Evolutionary conservation across 2,888 invertebrate genomes (phyloP).

Genomic region (Dryadula phaetusa): DNA sequence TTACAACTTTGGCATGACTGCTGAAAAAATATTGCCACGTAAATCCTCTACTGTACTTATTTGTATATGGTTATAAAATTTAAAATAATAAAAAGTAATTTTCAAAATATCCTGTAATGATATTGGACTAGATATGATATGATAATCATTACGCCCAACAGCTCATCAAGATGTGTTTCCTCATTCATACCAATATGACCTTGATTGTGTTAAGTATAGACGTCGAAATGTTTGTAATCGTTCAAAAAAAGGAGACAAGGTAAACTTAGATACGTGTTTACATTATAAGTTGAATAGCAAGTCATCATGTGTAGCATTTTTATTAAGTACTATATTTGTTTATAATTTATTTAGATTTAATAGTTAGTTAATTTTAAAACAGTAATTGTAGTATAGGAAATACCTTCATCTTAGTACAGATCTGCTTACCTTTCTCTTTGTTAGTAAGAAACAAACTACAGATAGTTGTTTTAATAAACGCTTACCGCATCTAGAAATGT

Average conservation of each 20-base stretch:
- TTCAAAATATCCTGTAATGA: neutral
- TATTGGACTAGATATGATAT: neutral
- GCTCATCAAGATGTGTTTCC: constrained; percentile 79
- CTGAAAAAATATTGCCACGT: constrained; percentile 64
- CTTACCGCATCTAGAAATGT: neutral
- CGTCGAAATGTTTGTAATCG: constrained; percentile 68
- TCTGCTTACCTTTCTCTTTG: neutral
- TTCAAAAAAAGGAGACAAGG: constrained; percentile 49
- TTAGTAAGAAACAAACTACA: neutral
- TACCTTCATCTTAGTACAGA: no score
- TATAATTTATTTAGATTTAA: neutral
- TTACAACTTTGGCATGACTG: constrained; percentile 68
- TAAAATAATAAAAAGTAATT: no score
- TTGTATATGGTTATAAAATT: neutral
- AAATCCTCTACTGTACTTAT: constrained; percentile 26
- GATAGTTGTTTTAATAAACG: no score
- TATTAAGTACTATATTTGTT: neutral
- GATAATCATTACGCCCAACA: constrained; percentile 46
- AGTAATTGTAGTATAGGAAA: no score
- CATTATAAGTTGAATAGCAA: neutral
- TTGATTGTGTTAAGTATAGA: constrained; percentile 78
- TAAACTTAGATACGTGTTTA: constrained; percentile 12
- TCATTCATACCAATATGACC: constrained; percentile 83
- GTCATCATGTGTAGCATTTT: neutral
- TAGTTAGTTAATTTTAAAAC: neutral